phyloP scores from a whole-genome alignment of 1,140 invertebrate species.

The Ylistrum balloti region DNA sequence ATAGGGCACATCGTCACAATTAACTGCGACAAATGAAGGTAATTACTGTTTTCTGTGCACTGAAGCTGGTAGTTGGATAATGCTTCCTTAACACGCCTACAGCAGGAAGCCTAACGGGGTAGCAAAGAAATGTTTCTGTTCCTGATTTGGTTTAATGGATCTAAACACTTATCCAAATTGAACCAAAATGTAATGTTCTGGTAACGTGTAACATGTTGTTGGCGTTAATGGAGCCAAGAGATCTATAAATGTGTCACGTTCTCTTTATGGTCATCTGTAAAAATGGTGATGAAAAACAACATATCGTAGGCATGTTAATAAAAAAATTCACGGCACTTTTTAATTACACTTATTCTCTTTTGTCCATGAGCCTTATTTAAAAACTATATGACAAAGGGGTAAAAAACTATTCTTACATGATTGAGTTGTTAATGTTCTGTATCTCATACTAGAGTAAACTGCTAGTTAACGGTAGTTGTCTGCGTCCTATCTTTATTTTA shows the following conservation, averaged over 20 bases:
- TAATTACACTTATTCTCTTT: too few relatives aligned
- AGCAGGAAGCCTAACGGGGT: not conserved
- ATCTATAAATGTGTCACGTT: not conserved
- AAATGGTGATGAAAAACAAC: too few relatives aligned
- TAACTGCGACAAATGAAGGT: not conserved
- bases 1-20: not conserved
- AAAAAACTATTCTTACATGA: too few relatives aligned
- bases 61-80: not conserved
- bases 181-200: not conserved
- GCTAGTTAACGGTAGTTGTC: too few relatives aligned
- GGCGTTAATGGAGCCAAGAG: not conserved
- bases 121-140: not conserved
- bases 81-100: not conserved
- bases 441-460: too few relatives aligned
- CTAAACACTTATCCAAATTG: constrained; percentile 8
- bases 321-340: too few relatives aligned
- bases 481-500: too few relatives aligned
- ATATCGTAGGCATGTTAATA: too few relatives aligned
- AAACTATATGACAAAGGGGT: too few relatives aligned
- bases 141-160: not conserved
- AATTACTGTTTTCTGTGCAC: constrained; percentile 20
- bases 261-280: too few relatives aligned
- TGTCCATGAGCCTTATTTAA: too few relatives aligned
- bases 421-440: too few relatives aligned
- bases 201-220: not conserved